phyloP scores from a whole-genome alignment of 2,888 invertebrate species.

The Bellardia bayeri region DNA sequence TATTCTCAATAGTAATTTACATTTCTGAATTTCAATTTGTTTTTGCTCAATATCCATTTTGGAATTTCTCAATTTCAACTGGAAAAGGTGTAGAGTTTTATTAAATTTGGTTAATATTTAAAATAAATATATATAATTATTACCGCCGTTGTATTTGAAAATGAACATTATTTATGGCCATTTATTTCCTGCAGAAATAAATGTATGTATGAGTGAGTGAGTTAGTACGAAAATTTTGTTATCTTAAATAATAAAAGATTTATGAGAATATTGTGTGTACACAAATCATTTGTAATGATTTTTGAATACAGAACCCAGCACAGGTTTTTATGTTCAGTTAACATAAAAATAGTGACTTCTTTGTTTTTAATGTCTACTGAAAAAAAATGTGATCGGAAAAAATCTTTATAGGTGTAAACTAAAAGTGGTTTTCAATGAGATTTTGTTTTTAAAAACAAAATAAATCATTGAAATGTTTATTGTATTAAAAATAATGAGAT shows the following conservation, averaged over 20 bases:
- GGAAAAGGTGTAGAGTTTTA: slow-evolving; percentile 15
- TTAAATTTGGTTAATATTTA: slow-evolving; percentile 49
- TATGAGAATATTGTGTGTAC: slow-evolving; percentile 58
- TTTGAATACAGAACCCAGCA: not conserved
- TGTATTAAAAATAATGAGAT: no score
- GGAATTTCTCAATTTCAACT: not conserved
- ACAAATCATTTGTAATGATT: slow-evolving; percentile 52
- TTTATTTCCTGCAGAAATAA: slow-evolving; percentile 62
- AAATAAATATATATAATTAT: slow-evolving; percentile 4
- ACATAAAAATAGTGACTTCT: no score
- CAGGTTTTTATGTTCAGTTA: not conserved
- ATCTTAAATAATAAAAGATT: slow-evolving; percentile 66
- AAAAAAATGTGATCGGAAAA: no score
- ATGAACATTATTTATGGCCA: slow-evolving; percentile 63
- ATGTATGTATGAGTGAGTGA: slow-evolving; percentile 4
- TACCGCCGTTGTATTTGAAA: slow-evolving; percentile 19
- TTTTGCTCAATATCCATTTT: no score
- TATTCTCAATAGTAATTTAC: no score
- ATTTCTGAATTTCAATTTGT: no score
- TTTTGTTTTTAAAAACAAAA: no score
- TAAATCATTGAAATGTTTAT: no score
- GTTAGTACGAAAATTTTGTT: slow-evolving; percentile 20
- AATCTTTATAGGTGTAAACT: no score
- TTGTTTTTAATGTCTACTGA: no score
- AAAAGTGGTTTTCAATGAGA: no score